phyloP scores from a whole-genome alignment of 2,797 vertebrate species.

The Cryptoprocta ferox region DNA sequence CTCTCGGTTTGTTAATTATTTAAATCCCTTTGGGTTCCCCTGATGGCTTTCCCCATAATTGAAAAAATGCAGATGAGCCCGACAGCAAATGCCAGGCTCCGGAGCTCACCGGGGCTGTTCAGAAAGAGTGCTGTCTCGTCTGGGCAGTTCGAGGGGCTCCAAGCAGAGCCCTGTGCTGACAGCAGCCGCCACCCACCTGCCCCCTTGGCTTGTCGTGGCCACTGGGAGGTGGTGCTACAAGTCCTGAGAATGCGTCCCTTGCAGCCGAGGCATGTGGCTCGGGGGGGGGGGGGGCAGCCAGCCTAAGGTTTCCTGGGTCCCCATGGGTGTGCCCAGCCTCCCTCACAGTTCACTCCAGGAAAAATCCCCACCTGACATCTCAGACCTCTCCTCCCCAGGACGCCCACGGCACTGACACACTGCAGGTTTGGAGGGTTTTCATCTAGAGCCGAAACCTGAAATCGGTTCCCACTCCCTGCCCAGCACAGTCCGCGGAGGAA shows the following conservation, averaged over 20 bases:
- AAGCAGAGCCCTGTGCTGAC: too few species aligned
- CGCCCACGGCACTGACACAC: too few species aligned
- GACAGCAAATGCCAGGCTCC: constrained; percentile 61
- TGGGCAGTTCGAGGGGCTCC: not conserved
- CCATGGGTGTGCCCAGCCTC: not conserved
- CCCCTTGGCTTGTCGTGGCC: not conserved
- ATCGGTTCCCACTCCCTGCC: too few species aligned
- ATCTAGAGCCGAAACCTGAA: too few species aligned
- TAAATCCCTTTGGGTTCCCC: not conserved
- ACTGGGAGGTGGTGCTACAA: not conserved
- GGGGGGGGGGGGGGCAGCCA: not conserved
- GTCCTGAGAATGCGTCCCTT: too few species aligned
- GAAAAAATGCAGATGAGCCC: constrained; percentile 81
- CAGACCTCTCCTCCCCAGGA: too few species aligned
- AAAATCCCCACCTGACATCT: too few species aligned
- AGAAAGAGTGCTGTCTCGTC: not conserved
- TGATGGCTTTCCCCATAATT: constrained; percentile 72
- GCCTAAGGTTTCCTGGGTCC: not conserved
- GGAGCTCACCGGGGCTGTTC: constrained; percentile 45
- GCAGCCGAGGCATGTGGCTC: too few species aligned
- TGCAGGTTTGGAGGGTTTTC: too few species aligned
- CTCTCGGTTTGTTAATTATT: not conserved
- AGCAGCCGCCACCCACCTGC: rapidly evolving
- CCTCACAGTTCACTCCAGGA: too few species aligned
- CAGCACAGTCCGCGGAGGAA: too few species aligned